Evolutionary conservation across 2,888 invertebrate species (phyloP), one percentile per base, ranked within the genome.

Genomic region (Dolichopus griseipennis): DNA sequence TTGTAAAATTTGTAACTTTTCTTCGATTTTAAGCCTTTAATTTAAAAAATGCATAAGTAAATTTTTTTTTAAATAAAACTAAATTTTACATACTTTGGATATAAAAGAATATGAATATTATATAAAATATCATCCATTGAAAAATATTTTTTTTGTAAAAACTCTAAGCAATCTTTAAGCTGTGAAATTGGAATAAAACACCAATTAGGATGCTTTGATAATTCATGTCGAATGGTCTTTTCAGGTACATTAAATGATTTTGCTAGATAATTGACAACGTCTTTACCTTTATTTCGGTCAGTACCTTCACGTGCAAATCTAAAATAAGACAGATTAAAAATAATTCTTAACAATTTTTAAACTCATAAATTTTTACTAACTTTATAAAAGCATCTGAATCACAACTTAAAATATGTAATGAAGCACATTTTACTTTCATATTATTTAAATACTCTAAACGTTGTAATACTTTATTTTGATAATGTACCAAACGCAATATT

Each of bases 51-150:
- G 8, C 9, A 21, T n/a, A 15, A 65, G 2, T 27, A 20, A 66
- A 20, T 61, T 37, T 20, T 7, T 37, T 64, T 1, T 61, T 8
- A 37, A 5, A 61, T 34, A 43, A 21, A 5, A 37, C 33, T 61
- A 64, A 43, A 21, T 67, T 52, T 66, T 61, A 72, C 76, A 85
- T 81, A 90, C 90, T 83, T 81, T 9, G 90, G 87, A 82, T 92
- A 92, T 20, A 92, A 77, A 9, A 91, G 77, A 41, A 91, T 77
- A 69, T 87, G 86, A 67, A 89, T 82, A 74, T 88, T 88, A 34
- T 83, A 77, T 52, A 82, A 82, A 72, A 92, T 87, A 52, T 85
- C 85, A 7, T 82, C 75, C 67, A 80, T 78, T 0, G 78, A 73
- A 74, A 88, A 91, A 5, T 79, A 75, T 63, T 80, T 77, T 66